These are phyloP conservation scores for Cebus imitator DNA, from an alignment of 2,113 vertebrate species.

Conservation along the genomic window DNA sequence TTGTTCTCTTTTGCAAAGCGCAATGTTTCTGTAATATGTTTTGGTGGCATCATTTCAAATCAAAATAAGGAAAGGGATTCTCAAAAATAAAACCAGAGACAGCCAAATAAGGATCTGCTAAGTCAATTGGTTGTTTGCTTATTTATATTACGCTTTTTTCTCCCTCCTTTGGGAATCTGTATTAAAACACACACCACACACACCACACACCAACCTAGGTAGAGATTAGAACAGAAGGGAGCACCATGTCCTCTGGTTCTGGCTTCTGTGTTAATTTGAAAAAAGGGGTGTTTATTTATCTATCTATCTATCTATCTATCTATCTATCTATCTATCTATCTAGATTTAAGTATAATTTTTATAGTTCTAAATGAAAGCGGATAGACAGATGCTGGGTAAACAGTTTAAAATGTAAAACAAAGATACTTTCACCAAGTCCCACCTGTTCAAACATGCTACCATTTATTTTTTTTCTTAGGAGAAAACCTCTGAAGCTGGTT, in stretches of 20 bases:
- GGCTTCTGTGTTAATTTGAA: neutral
- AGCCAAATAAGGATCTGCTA: conserved; percentile 53
- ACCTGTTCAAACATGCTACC: conserved; percentile 70
- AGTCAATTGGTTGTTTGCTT: conserved; percentile 60
- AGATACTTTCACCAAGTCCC: conserved; percentile 49
- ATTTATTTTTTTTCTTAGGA: neutral
- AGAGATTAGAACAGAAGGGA: neutral
- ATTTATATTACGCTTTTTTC: conserved; percentile 50
- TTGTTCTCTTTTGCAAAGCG: conserved; percentile 64
- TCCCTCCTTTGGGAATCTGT: conserved; percentile 50
- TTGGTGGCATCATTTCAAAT: conserved; percentile 71
- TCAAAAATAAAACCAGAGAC: conserved; percentile 71
- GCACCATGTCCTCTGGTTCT: neutral
- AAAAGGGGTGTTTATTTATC: neutral
- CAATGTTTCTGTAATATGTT: conserved; percentile 59
- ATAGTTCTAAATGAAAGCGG: neutral
- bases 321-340: too few species aligned
- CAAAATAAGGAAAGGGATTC: conserved; percentile 62
- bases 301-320: too few species aligned
- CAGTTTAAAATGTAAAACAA: conserved; percentile 26
- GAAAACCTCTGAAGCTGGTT: conserved; percentile 75
- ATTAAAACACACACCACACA: neutral
- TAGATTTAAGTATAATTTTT: neutral
- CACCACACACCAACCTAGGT: neutral
- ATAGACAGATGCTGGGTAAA: neutral